Evolutionary conservation across 2,888 invertebrate genomes (phyloP).

Genomic region (Meiosimyza platycephala): DNA sequence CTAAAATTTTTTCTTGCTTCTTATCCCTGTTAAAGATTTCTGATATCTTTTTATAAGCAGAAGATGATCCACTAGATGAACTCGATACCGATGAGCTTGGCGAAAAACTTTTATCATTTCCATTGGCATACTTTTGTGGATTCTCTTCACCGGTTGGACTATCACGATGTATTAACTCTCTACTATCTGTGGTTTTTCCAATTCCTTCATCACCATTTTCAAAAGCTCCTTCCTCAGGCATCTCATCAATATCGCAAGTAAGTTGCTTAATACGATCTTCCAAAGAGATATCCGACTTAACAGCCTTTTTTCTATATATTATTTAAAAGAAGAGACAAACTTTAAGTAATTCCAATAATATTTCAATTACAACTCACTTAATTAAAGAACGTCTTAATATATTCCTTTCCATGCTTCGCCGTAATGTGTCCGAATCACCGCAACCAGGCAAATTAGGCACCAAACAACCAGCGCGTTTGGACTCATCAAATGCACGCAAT

Average conservation of each 20-base stretch:
- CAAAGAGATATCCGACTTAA: slow-evolving; percentile 76
- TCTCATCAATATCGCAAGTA: slow-evolving; percentile 87
- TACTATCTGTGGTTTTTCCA: slow-evolving; percentile 49
- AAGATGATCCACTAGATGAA: slow-evolving; percentile 72
- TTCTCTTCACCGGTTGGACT: slow-evolving; percentile 77
- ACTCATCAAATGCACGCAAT: slow-evolving; percentile 77
- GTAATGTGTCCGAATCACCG: slow-evolving; percentile 74
- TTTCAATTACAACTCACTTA: slow-evolving; percentile 70
- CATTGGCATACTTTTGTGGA: slow-evolving; percentile 63
- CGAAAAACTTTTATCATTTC: slow-evolving; percentile 73
- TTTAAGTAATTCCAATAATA: not conserved
- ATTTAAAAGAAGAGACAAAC: not conserved
- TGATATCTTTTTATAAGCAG: slow-evolving; percentile 73
- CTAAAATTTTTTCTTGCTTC: slow-evolving; percentile 67
- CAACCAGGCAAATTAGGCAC: slow-evolving; percentile 63
- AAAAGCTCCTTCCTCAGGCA: slow-evolving; percentile 59
- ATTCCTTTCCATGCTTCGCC: slow-evolving; percentile 85
- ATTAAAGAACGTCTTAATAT: slow-evolving; percentile 83
- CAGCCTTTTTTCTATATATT: slow-evolving; percentile 62
- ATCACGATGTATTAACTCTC: slow-evolving; percentile 69
- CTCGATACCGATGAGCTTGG: slow-evolving; percentile 71
- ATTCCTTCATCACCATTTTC: slow-evolving; percentile 50
- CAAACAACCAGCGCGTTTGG: slow-evolving; percentile 70
- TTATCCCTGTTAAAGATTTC: slow-evolving; percentile 67
- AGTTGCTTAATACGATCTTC: slow-evolving; percentile 87